These are phyloP conservation scores for Thyatira batis DNA, from an alignment of 2,888 invertebrate genomes.

Conservation along the genomic window DNA sequence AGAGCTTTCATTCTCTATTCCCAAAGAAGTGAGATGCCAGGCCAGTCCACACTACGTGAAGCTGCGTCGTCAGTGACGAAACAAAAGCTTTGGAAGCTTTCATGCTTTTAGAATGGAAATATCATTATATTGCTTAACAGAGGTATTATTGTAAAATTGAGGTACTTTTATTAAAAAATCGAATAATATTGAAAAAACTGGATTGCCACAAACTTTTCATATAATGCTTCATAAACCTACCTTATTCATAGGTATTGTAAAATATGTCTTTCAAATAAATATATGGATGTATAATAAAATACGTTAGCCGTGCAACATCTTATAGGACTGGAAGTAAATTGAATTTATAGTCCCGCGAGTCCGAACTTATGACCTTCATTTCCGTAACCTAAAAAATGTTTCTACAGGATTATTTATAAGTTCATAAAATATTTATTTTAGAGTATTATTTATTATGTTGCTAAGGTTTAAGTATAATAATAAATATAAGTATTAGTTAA, in stretches of 20 bases:
- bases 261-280: background rate
- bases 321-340: constrained; percentile 6
- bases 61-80: background rate
- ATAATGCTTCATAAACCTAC: no score
- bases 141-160: no score
- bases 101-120: no score
- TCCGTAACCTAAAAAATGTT: constrained; percentile 4
- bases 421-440: background rate
- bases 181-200: no score
- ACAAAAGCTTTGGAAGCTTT: background rate
- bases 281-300: constrained; percentile 1
- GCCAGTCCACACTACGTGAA: background rate
- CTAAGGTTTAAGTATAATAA: no score
- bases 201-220: no score
- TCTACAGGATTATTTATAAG: background rate
- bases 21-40: constrained; percentile 14
- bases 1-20: constrained; percentile 21
- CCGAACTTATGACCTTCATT: constrained; percentile 7
- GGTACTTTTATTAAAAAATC: no score
- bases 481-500: no score
- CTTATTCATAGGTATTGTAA: background rate
- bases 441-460: no score
- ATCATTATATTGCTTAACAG: no score
- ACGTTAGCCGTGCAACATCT: constrained; percentile 6
- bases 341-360: constrained; percentile 12